phyloP scores from a whole-genome alignment of 1,140 invertebrate species.

The Brachionus rubens region DNA sequence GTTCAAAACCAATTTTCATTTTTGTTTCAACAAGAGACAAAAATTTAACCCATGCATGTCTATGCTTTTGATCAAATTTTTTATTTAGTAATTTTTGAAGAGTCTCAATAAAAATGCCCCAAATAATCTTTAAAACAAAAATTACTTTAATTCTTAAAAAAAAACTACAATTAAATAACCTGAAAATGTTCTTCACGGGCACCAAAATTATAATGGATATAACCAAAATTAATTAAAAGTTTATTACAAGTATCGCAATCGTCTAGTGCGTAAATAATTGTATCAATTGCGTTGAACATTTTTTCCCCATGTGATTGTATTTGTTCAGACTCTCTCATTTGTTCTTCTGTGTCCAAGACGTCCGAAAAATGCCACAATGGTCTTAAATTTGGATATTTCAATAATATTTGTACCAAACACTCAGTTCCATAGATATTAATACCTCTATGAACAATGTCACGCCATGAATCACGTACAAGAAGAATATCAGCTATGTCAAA shows the following conservation, averaged over 20 bases:
- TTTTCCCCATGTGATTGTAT: neutral
- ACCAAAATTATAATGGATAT: neutral
- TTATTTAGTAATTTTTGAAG: neutral
- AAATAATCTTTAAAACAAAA: neutral
- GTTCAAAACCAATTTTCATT: constrained; percentile 2
- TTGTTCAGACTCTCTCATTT: neutral
- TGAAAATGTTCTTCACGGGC: neutral
- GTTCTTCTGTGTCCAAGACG: neutral
- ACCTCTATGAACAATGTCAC: constrained; percentile 5
- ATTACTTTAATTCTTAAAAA: neutral
- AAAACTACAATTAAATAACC: neutral
- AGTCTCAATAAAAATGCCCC: neutral
- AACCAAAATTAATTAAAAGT: neutral
- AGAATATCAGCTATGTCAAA: neutral
- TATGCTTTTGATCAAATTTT: neutral
- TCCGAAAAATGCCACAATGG: neutral
- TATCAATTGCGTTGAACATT: neutral
- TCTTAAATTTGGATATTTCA: neutral
- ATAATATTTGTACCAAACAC: neutral
- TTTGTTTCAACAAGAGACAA: neutral
- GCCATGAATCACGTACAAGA: neutral
- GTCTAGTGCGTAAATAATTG: neutral
- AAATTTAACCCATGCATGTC: neutral
- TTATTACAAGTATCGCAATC: neutral
- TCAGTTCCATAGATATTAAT: neutral